Evolutionary conservation across 2,888 invertebrate species (phyloP), one percentile per base, ranked within the genome.

Genomic region (Eulithis testata): DNA sequence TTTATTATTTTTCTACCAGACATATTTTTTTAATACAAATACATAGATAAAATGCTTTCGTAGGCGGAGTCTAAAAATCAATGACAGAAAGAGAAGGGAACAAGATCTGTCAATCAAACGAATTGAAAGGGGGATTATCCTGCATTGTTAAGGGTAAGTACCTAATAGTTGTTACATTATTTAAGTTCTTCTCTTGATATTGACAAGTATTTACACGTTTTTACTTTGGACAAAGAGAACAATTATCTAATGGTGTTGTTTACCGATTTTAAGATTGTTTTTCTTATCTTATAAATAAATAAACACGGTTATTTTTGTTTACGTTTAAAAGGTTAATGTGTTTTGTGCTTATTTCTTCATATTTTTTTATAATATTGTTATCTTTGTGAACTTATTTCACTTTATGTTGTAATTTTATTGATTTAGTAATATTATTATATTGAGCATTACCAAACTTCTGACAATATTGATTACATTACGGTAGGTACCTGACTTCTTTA

Each of bases 91-190:
- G 76, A 79, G 80, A 82, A 65, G 52, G 75, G 66, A 66, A 72
- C 68, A 79, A 64, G 69, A 81, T 63, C 82, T 89, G 89, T 87
- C 89, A 88, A 86, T 87, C 88, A 88, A 72, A 71, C 47, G 65
- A 68, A 65, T 71, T 61, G 62, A 61, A 74, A 76, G 68, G 71
- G 73, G 81, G 84, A 83, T 83, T 76, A 82, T 81, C 80, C 68
- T 59, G 36, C 61, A 72, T 73, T 75, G 71, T 72, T 61, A 68
- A 58, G 69, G 64, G 60, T 61, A 61, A 62, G 67, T 68, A 70
- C 36, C 31, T 58, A 45, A 56, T 62, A 73, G 69, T 67, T 63
- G 52, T 58, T 68, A 56, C 21, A 51, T 66, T 55, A 47, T 61
- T 52, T 64, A 60, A 44, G 21, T 50, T 12, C 31, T 31, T 43